These are phyloP conservation scores for Cerceris rybyensis DNA, from an alignment of 2,888 invertebrate genomes.

Conservation along the genomic window DNA sequence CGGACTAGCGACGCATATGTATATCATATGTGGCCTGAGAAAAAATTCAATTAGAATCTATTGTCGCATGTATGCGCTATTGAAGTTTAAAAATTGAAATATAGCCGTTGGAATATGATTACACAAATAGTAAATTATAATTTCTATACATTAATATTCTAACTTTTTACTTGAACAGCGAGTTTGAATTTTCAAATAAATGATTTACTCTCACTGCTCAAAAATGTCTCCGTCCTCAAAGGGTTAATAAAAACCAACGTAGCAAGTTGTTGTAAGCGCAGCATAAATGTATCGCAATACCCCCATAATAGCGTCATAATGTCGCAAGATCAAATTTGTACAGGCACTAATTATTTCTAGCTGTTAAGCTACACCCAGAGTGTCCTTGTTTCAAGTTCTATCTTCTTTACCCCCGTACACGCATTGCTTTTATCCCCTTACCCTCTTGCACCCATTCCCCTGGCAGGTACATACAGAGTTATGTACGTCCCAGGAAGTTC, in stretches of 20 bases:
- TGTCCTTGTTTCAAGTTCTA: slow-evolving; percentile 31
- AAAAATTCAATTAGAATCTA: no score
- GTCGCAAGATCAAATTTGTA: slow-evolving; percentile 39
- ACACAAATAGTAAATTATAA: no score
- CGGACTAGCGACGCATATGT: no score
- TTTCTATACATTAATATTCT: no score
- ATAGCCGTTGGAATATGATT: no score
- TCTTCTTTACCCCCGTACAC: slow-evolving; percentile 3
- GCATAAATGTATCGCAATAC: slow-evolving; percentile 19
- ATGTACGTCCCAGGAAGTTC: slow-evolving; percentile 38
- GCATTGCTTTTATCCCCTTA: slow-evolving; percentile 4
- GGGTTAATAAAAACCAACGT: neutral
- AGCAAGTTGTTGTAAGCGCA: neutral
- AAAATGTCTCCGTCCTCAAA: no score
- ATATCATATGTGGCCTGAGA: no score
- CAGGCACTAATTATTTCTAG: slow-evolving; percentile 35
- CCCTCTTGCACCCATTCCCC: neutral
- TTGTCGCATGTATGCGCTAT: no score
- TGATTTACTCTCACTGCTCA: no score
- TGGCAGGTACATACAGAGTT: slow-evolving; percentile 16
- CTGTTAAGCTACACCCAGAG: slow-evolving; percentile 12
- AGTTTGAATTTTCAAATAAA: no score
- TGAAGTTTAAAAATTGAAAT: no score
- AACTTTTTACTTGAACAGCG: no score
- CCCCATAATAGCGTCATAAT: slow-evolving; percentile 27